These are phyloP conservation scores for Chironomus tentans DNA, from an alignment of 2,888 invertebrate genomes.

Conservation along the genomic window DNA sequence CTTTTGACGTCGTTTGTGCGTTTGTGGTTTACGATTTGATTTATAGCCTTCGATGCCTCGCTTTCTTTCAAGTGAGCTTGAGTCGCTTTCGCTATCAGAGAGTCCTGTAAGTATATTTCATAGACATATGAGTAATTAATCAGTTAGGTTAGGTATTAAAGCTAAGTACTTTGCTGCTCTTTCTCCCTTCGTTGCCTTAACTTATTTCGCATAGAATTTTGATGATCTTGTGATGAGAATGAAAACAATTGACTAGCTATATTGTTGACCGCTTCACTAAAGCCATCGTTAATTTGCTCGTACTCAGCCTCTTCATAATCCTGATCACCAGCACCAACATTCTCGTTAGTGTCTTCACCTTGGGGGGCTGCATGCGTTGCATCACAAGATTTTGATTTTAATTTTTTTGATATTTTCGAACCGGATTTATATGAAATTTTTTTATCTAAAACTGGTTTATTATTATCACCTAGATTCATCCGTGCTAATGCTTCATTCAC, in stretches of 20 bases:
- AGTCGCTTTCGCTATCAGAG: slow-evolving; percentile 86
- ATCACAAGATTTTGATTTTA: slow-evolving; percentile 32
- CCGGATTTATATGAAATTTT: slow-evolving; percentile 8
- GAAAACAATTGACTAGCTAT: slow-evolving; percentile 26
- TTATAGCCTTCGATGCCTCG: slow-evolving; percentile 51
- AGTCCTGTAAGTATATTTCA: slow-evolving; percentile 47
- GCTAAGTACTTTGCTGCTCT: slow-evolving; percentile 49
- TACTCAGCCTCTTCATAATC: slow-evolving; percentile 66
- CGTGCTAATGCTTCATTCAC: slow-evolving; percentile 76
- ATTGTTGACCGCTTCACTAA: slow-evolving; percentile 46
- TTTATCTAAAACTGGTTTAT: slow-evolving; percentile 31
- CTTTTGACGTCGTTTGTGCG: slow-evolving; percentile 60
- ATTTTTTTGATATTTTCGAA: slow-evolving; percentile 1
- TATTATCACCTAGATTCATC: slow-evolving; percentile 51
- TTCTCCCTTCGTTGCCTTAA: slow-evolving; percentile 54
- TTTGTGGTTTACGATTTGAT: slow-evolving; percentile 56
- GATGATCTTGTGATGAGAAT: slow-evolving; percentile 29
- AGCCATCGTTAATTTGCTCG: slow-evolving; percentile 53
- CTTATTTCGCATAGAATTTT: slow-evolving; percentile 34
- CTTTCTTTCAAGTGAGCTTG: slow-evolving; percentile 41
- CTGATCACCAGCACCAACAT: slow-evolving; percentile 30
- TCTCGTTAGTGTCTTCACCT: slow-evolving; percentile 50
- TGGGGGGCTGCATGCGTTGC: slow-evolving; percentile 54
- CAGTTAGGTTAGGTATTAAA: neutral
- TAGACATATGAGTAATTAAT: neutral